These are phyloP conservation scores for Alectoris magna DNA, from an alignment of 2,797 vertebrate genomes.

Conservation along the genomic window DNA sequence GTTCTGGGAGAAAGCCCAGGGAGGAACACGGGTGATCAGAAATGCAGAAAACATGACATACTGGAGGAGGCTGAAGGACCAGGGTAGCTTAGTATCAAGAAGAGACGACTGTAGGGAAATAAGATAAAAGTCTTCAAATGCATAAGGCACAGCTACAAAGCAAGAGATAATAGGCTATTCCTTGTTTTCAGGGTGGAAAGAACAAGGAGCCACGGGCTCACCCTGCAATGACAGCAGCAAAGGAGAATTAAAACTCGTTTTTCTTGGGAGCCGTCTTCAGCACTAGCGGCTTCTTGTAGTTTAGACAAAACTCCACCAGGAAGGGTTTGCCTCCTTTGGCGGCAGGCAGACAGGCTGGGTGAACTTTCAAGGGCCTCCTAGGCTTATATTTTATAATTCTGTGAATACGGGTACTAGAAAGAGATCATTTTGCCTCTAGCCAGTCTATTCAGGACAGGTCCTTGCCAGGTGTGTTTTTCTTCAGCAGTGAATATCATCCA, in stretches of 20 bases:
- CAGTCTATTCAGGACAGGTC: conserved; percentile 51
- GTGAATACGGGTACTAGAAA: conserved; percentile 34
- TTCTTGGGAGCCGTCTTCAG: conserved; percentile 54
- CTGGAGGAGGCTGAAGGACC: conserved; percentile 69
- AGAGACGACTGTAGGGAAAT: conserved; percentile 41
- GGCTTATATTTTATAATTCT: conserved; percentile 68
- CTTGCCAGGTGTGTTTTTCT: conserved; percentile 34
- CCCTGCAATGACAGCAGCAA: conserved; percentile 29
- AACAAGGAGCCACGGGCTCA: conserved; percentile 38
- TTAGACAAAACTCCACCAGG: conserved; percentile 58
- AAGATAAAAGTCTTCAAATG: conserved; percentile 69
- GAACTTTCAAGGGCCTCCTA: conserved; percentile 57
- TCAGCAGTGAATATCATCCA: background rate
- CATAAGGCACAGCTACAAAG: conserved; percentile 63
- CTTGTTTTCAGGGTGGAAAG: conserved; percentile 53
- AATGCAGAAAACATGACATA: conserved; percentile 68
- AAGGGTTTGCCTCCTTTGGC: conserved; percentile 32
- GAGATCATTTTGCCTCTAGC: conserved; percentile 38
- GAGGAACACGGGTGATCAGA: conserved; percentile 32
- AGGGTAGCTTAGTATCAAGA: conserved; percentile 58
- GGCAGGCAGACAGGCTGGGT: conserved; percentile 68
- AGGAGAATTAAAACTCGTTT: conserved; percentile 62
- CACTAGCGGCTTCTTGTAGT: conserved; percentile 55
- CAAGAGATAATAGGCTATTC: conserved; percentile 52
- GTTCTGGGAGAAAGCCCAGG: conserved; percentile 44